Percentiles rank a stretch among this genome's conserved stretches.
Evolutionary conservation across 2,888 invertebrate genomes (phyloP).

Genomic region (Caenorhabditis afra): DNA sequence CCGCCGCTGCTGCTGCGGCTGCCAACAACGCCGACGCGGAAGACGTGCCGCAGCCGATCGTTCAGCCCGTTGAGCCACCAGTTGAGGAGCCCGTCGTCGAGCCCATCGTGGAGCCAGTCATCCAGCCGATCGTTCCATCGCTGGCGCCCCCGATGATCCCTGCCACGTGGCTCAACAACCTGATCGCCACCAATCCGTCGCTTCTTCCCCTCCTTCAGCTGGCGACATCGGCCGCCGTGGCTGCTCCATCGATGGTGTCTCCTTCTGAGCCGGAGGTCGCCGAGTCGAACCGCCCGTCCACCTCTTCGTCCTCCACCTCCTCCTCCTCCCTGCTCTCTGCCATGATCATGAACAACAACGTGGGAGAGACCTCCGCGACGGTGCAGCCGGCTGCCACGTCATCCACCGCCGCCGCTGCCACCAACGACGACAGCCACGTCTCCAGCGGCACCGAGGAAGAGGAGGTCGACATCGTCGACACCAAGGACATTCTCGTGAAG

Average conservation of each 20-base stretch:
- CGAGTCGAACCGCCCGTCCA: not conserved
- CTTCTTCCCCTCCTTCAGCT: slow-evolving; percentile 14
- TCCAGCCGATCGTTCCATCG: too few species aligned
- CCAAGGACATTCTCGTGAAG: slow-evolving; percentile 28
- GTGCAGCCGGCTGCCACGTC: too few species aligned
- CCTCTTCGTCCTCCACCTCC: too few species aligned
- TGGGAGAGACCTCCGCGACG: not conserved
- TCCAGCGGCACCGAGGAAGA: slow-evolving; percentile 16
- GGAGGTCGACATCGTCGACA: slow-evolving; percentile 13
- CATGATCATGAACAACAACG: slow-evolving; percentile 27
- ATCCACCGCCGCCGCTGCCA: too few species aligned
- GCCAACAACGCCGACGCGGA: not conserved
- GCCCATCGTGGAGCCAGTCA: too few species aligned
- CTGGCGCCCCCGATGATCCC: not conserved
- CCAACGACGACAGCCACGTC: not conserved
- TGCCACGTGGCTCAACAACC: slow-evolving; percentile 13
- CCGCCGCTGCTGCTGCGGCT: too few species aligned
- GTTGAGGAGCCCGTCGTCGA: too few species aligned
- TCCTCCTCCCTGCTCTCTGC: not conserved
- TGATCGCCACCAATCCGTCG: slow-evolving; percentile 11
- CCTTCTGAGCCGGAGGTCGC: slow-evolving; percentile 37
- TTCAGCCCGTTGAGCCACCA: too few species aligned
- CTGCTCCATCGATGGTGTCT: slow-evolving; percentile 11
- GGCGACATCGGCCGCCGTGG: slow-evolving; percentile 18
- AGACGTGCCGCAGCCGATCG: not conserved